Evolutionary conservation across 2,797 vertebrate genomes (phyloP).

Genomic region (Neosilurus mollespiculum): DNA sequence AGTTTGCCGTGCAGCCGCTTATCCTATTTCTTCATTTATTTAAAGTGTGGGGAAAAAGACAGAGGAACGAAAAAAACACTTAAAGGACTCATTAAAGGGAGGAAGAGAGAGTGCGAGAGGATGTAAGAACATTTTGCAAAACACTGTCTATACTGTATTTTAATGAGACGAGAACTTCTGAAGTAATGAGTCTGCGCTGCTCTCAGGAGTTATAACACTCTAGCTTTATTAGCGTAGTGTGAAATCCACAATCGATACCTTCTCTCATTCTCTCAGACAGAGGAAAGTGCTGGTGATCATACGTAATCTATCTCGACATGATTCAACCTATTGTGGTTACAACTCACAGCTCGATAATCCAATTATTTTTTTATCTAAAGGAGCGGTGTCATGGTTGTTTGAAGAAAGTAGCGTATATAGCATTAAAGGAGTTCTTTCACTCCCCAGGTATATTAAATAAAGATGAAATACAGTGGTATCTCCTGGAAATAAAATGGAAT

Average conservation of each 20-base stretch:
- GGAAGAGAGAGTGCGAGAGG: not conserved
- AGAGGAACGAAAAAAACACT: constrained; percentile 9
- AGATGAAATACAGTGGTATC: too few species aligned
- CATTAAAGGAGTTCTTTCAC: too few species aligned
- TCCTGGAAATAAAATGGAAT: too few species aligned
- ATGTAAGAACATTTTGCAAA: constrained; percentile 14
- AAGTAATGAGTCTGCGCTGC: constrained; percentile 74
- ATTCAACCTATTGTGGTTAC: not conserved
- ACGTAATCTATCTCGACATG: not conserved
- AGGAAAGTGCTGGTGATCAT: not conserved
- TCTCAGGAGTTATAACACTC: constrained; percentile 15
- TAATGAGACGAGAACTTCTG: constrained; percentile 76
- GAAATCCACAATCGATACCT: constrained; percentile 12
- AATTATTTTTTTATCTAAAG: not conserved
- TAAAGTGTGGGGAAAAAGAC: constrained; percentile 31
- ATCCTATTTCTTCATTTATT: constrained; percentile 39
- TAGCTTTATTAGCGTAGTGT: constrained; percentile 41
- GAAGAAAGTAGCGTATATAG: too few species aligned
- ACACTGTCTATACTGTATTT: constrained; percentile 63
- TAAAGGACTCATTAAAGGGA: not conserved
- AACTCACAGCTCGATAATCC: constrained; percentile 12
- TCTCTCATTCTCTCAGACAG: not conserved
- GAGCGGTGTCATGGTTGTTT: too few species aligned
- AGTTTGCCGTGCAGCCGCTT: constrained; percentile 16
- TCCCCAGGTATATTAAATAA: too few species aligned